These are phyloP conservation scores for Hippocampus abdominalis DNA, from an alignment of 2,113 vertebrate genomes.

Conservation along the genomic window DNA sequence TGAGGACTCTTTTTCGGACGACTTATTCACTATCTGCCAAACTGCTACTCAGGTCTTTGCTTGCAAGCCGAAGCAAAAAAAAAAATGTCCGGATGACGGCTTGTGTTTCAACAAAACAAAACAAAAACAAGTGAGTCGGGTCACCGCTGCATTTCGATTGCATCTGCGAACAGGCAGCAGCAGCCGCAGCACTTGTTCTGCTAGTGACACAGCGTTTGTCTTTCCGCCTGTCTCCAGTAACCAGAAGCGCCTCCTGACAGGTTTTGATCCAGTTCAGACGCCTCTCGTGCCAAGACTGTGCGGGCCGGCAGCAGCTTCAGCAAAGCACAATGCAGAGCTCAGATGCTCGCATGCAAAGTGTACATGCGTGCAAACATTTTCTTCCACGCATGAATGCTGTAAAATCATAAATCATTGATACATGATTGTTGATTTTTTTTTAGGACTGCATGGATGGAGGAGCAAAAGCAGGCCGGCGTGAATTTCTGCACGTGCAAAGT, in stretches of 20 bases:
- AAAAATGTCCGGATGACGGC: too few species aligned
- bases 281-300: slow-evolving; percentile 25
- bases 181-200: slow-evolving; percentile 18
- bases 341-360: not conserved
- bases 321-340: slow-evolving; percentile 2
- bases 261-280: slow-evolving; percentile 30
- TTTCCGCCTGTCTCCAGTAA: slow-evolving; percentile 16
- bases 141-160: too few species aligned
- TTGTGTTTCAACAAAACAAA: too few species aligned
- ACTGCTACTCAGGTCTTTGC: too few species aligned
- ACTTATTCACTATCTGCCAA: too few species aligned
- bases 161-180: not conserved
- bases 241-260: slow-evolving; percentile 11
- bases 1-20: too few species aligned
- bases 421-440: not conserved
- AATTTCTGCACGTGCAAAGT: not conserved
- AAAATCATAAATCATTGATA: slow-evolving; percentile 10
- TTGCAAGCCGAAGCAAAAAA: too few species aligned
- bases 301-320: slow-evolving; percentile 9
- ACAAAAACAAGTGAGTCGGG: too few species aligned
- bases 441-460: not conserved
- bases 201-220: slow-evolving; percentile 10
- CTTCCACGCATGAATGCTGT: not conserved
- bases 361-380: not conserved
- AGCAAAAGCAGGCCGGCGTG: not conserved